Base-by-base conservation (phyloP, 2,888 invertebrate genomes). In the Dolichopus griseipennis region DNA sequence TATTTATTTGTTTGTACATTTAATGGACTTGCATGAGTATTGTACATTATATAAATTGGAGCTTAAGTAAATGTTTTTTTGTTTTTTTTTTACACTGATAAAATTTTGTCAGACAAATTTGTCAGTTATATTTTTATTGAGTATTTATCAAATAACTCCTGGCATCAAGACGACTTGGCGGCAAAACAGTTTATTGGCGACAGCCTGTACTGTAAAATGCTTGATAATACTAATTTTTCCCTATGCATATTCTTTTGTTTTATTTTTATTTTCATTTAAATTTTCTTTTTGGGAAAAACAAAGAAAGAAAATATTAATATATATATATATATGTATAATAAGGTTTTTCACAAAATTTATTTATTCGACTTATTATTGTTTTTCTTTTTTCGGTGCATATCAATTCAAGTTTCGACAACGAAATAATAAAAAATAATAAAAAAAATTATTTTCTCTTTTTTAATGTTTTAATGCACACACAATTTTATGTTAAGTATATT, bases 161-260 rank as follows among this genome's bases (percentile, higher is more conserved):
- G 52, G n/a, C 52, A 18, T 52, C 52, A 52, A 52, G 52, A 52
- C 52, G 52, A 52, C 52, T 52, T 52, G 52, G 52, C 52, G 52
- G 52, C 52, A 52, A 52, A 18, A 18, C 1, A 52, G 52, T 52
- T 52, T 52, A 52, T 52, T 52, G 52, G 52, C 52, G 52, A 52
- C 52, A 52, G 52, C 2, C 18, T 52, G 52, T 18, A 12, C 2
- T 15, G 1, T 2, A 3, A 52, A 4, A 52, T 52, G 15, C 52
- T 41, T 41, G 41, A 15, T 27, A 5, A 37, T 12, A 37, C 37
- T 37, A 37, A 10, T 37, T 37, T 37, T 37, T 37, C 37, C 12
- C 37, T 37, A 37, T 37, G 12, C 2, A 27, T 27, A 61, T 8
- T 61, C 10, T 61, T n/a, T n/a, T n/a, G n/a, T n/a, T n/a, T n/a